Evolutionary conservation across 1,140 invertebrate genomes (phyloP).

Genomic region (Drosophila repletoides): DNA sequence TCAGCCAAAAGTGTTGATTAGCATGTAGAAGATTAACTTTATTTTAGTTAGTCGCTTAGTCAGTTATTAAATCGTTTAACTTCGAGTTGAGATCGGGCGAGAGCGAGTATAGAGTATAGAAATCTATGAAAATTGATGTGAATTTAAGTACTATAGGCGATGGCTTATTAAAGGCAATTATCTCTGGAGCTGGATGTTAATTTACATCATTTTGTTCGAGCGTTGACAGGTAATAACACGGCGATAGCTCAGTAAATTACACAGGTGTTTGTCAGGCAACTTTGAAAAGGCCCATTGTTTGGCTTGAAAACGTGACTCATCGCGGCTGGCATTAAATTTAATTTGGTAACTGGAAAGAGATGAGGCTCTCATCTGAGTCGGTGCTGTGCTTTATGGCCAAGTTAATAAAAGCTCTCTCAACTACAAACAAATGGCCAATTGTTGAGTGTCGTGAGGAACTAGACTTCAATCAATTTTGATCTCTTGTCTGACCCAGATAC

Average conservation of each 20-base stretch:
- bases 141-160: constrained; percentile 46
- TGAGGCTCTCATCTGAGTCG: constrained; percentile 18
- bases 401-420: not conserved
- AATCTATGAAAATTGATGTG: constrained; percentile 38
- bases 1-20: constrained; percentile 30
- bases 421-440: constrained; percentile 30
- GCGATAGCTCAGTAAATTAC: not conserved
- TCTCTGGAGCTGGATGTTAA: too few species aligned
- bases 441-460: not conserved
- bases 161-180: constrained; percentile 74
- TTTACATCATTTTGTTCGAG: constrained; percentile 62
- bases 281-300: constrained; percentile 27
- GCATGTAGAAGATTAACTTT: constrained; percentile 29
- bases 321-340: constrained; percentile 6
- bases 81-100: too few species aligned
- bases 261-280: constrained; percentile 36
- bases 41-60: too few species aligned
- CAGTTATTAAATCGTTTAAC: too few species aligned
- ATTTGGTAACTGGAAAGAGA: constrained; percentile 42
- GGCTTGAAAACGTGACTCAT: constrained; percentile 13
- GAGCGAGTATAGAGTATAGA: too few species aligned
- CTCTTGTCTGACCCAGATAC: constrained; percentile 57
- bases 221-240: constrained; percentile 51
- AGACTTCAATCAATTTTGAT: constrained; percentile 24
- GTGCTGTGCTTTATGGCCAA: constrained; percentile 5